phyloP scores from a whole-genome alignment of 2,888 invertebrate genomes.

The Oscheius sp. region DNA sequence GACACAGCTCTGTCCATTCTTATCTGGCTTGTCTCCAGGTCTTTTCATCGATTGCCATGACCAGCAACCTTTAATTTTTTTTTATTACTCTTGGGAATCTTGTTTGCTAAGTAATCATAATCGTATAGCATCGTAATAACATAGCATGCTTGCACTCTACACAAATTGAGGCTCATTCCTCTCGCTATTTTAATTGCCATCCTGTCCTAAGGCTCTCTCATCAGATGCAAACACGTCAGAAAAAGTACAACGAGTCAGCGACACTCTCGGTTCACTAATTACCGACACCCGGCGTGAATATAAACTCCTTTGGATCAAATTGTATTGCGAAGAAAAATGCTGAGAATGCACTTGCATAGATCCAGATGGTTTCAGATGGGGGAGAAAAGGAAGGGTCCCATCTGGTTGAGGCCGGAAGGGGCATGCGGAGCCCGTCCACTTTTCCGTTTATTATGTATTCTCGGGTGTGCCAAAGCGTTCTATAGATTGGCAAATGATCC shows the following conservation, averaged over 20 bases:
- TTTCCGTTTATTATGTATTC: constrained; percentile 24
- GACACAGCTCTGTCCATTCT: constrained; percentile 31
- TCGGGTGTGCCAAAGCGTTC: constrained; percentile 5
- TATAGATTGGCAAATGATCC: constrained; percentile 6
- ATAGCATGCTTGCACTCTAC: background rate
- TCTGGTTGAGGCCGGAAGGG: constrained; percentile 22
- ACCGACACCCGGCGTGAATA: background rate
- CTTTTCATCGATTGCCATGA: constrained; percentile 24
- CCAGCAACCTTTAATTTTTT: background rate
- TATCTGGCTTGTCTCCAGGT: constrained; percentile 31
- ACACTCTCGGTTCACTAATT: background rate
- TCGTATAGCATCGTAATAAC: constrained; percentile 5
- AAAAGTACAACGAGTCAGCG: background rate
- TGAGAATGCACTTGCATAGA: background rate
- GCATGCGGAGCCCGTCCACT: constrained; percentile 18
- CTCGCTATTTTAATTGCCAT: constrained; percentile 22
- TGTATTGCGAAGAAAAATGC: background rate
- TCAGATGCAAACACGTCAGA: background rate
- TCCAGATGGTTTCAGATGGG: background rate
- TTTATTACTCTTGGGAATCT: background rate
- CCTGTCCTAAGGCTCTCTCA: constrained; percentile 1
- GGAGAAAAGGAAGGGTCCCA: background rate
- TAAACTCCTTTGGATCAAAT: background rate
- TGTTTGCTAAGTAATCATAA: background rate
- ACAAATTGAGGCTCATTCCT: constrained; percentile 20